Conservation (phyloP, 2,888 invertebrate species). For the Aspidiotus destructor region DNA sequence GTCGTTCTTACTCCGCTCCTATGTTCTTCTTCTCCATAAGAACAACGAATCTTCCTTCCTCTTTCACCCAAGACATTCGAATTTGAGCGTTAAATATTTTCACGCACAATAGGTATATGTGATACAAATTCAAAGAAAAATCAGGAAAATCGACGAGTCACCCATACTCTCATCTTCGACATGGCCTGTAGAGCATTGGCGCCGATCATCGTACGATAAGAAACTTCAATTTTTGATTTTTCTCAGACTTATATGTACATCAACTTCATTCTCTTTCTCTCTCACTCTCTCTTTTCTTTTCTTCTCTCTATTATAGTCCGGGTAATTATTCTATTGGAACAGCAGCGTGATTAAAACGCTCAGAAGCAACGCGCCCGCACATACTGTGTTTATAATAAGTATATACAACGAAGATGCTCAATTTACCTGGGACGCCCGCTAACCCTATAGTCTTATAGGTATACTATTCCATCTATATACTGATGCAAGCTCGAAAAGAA, state of each 20-base stretch:
- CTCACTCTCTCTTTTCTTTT: neutral
- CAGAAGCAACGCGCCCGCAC: no score
- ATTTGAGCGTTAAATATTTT: no score
- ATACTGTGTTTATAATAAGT: no score
- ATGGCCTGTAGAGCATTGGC: neutral
- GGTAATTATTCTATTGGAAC: slow-evolving; percentile 7
- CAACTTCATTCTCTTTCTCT: no score
- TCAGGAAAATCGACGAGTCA: no score
- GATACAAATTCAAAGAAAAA: no score
- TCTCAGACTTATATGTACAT: neutral
- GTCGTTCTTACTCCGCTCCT: no score
- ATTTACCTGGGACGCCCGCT: neutral
- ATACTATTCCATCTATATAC: neutral
- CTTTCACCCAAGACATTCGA: no score
- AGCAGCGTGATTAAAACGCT: slow-evolving; percentile 2
- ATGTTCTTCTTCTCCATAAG: no score
- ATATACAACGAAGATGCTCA: slow-evolving; percentile 1
- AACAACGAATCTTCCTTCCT: no score
- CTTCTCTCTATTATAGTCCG: neutral
- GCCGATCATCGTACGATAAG: slow-evolving; percentile 10
- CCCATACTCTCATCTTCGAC: no score
- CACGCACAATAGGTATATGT: no score
- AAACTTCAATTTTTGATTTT: slow-evolving; percentile 7
- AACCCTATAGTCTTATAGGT: neutral
- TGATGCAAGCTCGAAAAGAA: neutral